A percentile compares a stretch with the other conserved stretches of the same genome.
Evolutionary conservation across 2,113 vertebrate species (phyloP).

Genomic region (Chaenocephalus aceratus): DNA sequence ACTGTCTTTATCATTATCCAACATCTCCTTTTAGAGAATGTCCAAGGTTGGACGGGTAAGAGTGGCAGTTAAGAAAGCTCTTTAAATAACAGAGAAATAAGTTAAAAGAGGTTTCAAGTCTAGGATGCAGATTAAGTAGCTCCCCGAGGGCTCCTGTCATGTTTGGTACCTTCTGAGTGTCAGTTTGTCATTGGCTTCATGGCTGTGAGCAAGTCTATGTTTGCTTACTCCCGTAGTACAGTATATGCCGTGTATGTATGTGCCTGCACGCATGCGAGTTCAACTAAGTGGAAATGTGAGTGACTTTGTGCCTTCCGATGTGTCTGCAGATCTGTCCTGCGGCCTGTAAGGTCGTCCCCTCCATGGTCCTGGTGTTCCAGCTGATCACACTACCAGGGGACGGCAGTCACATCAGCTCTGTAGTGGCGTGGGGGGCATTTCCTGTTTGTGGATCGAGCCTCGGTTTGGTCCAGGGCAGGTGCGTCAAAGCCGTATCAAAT

Average conservation of each 20-base stretch:
- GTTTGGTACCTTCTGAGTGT: constrained; percentile 49
- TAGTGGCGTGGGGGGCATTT: constrained; percentile 90
- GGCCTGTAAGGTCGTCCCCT: constrained; percentile 82
- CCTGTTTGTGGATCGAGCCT: constrained; percentile 87
- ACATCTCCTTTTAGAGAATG: constrained; percentile 57
- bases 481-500: constrained; percentile 16
- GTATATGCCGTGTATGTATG: background rate
- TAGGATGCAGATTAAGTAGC: constrained; percentile 60
- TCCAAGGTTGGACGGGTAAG: constrained; percentile 42
- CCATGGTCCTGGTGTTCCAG: constrained; percentile 88
- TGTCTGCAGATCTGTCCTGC: constrained; percentile 85
- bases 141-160: constrained; percentile 59
- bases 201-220: constrained; percentile 17
- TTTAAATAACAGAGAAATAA: constrained; percentile 33
- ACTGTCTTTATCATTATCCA: constrained; percentile 50
- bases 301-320: constrained; percentile 4
- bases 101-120: constrained; percentile 61
- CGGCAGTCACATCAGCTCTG: constrained; percentile 65
- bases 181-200: constrained; percentile 67
- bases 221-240: background rate
- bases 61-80: constrained; percentile 57
- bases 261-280: constrained; percentile 26
- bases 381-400: constrained; percentile 83
- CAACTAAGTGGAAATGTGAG: constrained; percentile 18
- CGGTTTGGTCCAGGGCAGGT: constrained; percentile 86